Percentiles rank a stretch among this genome's conserved stretches.
phyloP scores from a whole-genome alignment of 2,797 vertebrate genomes.

The Apogon hyalosoma region DNA sequence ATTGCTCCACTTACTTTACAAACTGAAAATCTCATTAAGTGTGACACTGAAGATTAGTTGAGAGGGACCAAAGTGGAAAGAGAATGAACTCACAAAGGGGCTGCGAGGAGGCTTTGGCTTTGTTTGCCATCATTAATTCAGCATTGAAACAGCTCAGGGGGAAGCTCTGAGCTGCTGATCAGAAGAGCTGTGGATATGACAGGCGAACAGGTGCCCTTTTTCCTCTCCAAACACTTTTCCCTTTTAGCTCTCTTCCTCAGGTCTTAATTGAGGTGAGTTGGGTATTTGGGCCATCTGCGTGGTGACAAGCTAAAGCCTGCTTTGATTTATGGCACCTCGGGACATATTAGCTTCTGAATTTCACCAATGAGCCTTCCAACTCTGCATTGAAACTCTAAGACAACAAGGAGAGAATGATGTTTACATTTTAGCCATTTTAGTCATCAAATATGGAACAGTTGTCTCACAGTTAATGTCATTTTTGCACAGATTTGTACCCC shows the following conservation, averaged over 20 bases:
- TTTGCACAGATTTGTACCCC: neutral
- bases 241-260: conserved; percentile 60
- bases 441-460: neutral
- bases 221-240: conserved; percentile 62
- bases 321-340: conserved; percentile 84
- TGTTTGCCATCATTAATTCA: conserved; percentile 86
- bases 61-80: conserved; percentile 78
- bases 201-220: conserved; percentile 79
- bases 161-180: conserved; percentile 71
- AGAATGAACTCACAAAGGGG: conserved; percentile 79
- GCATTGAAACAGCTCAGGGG: conserved; percentile 72
- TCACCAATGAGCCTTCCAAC: conserved; percentile 42
- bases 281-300: conserved; percentile 80
- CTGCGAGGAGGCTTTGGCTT: conserved; percentile 75
- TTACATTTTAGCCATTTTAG: conserved; percentile 2
- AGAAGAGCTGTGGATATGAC: conserved; percentile 76
- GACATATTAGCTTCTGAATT: conserved; percentile 75
- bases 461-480: neutral
- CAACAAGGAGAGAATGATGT: neutral
- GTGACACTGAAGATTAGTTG: conserved; percentile 87
- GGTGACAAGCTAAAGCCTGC: conserved; percentile 81
- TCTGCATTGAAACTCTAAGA: conserved; percentile 33
- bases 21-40: conserved; percentile 87
- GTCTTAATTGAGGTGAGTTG: conserved; percentile 82
- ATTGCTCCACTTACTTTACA: conserved; percentile 83